A percentile compares a stretch with the other conserved stretches of the same genome.
Evolutionary conservation across 2,888 invertebrate genomes (phyloP).

Genomic region (Magallana nippona): DNA sequence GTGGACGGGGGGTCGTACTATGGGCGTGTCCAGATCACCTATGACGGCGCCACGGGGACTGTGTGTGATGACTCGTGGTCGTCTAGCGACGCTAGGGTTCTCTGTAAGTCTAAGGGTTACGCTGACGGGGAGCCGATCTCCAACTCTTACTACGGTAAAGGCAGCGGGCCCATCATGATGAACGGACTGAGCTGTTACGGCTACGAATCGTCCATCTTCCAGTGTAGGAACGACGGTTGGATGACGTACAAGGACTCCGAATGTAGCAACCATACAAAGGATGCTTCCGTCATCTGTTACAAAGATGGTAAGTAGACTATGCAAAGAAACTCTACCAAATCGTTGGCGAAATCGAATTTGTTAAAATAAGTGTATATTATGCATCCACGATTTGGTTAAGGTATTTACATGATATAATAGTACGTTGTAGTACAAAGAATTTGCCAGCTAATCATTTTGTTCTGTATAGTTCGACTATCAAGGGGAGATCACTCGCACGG

Average conservation of each 20-base stretch:
- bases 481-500: conserved; percentile 68
- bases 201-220: conserved; percentile 62
- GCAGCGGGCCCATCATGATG: conserved; percentile 66
- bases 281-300: conserved; percentile 68
- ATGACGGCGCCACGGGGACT: conserved; percentile 63
- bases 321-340: background rate
- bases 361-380: background rate
- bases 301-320: conserved; percentile 56
- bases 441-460: background rate
- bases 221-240: conserved; percentile 65
- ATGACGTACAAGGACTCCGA: conserved; percentile 55
- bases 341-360: background rate
- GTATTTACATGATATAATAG: no score
- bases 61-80: conserved; percentile 71
- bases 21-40: conserved; percentile 68
- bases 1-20: conserved; percentile 63
- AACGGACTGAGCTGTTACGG: conserved; percentile 65
- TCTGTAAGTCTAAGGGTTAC: conserved; percentile 65
- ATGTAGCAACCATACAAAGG: conserved; percentile 63
- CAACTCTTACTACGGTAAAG: conserved; percentile 63
- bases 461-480: conserved; percentile 58
- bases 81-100: conserved; percentile 66
- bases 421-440: no score
- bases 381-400: no score
- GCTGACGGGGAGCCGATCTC: conserved; percentile 63